These are phyloP conservation scores for Chloropsis hardwickii DNA, from an alignment of 2,113 vertebrate genomes.

Conservation along the genomic window DNA sequence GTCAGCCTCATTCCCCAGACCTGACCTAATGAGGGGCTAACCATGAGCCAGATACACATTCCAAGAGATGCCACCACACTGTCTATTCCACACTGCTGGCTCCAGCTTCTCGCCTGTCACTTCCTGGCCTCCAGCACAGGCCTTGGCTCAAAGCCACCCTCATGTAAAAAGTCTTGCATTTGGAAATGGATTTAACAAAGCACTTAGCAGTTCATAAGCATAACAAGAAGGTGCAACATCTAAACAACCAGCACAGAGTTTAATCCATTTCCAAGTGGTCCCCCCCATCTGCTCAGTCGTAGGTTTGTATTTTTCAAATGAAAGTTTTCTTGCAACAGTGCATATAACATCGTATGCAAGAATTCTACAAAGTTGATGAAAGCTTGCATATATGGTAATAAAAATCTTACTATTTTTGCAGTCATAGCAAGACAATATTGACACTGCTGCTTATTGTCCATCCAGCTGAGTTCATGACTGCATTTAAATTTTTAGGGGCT, in stretches of 20 bases:
- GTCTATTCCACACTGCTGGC: background rate
- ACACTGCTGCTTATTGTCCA: background rate
- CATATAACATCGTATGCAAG: background rate
- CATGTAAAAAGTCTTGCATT: background rate
- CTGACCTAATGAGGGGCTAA: background rate
- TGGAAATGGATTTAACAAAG: background rate
- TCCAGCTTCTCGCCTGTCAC: background rate
- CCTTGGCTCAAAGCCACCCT: background rate
- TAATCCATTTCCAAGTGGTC: background rate
- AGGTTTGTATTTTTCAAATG: background rate
- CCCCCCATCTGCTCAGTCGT: background rate
- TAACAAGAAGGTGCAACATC: background rate
- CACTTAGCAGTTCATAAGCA: background rate
- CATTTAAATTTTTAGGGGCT: background rate
- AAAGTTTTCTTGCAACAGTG: background rate
- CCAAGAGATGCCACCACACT: background rate
- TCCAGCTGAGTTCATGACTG: background rate
- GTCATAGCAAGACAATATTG: background rate
- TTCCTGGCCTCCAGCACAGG: background rate
- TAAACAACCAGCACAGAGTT: background rate
- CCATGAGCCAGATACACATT: background rate
- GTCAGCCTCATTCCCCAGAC: background rate
- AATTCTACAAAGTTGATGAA: background rate
- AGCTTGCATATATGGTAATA: background rate
- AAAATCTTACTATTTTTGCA: background rate